Conservation (phyloP, 1,140 invertebrate species). For the Musca domestica region DNA sequence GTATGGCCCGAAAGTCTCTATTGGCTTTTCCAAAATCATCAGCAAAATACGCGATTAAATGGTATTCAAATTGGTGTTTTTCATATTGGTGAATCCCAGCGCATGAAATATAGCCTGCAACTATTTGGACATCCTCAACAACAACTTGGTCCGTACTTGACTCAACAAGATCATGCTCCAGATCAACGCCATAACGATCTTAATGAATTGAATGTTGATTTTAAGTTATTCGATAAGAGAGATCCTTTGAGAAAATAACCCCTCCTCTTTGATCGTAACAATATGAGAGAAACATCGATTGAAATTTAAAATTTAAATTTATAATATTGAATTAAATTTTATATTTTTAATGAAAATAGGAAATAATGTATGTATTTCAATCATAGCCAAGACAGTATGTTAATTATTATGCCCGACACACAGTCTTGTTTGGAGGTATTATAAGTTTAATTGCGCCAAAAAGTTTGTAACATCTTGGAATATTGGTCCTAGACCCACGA, state of each 20-base stretch:
- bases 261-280: neutral
- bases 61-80: constrained; percentile 12
- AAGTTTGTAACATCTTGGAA: too few species aligned
- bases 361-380: too few species aligned
- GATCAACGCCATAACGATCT: neutral
- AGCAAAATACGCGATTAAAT: neutral
- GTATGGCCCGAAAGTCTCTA: neutral
- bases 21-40: neutral
- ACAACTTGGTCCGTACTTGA: neutral
- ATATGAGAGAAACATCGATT: neutral
- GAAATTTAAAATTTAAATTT: too few species aligned
- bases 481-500: too few species aligned
- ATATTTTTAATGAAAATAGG: too few species aligned
- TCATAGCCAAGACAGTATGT: too few species aligned
- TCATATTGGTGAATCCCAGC: constrained; percentile 13
- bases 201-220: neutral
- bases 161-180: neutral
- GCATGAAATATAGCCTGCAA: neutral
- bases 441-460: too few species aligned
- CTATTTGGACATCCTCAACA: neutral
- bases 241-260: neutral
- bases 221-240: neutral
- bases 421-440: too few species aligned
- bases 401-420: too few species aligned
- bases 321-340: too few species aligned